phyloP scores from a whole-genome alignment of 92 coral and sea anemone genomes.

The Epizoanthus stellaris region DNA sequence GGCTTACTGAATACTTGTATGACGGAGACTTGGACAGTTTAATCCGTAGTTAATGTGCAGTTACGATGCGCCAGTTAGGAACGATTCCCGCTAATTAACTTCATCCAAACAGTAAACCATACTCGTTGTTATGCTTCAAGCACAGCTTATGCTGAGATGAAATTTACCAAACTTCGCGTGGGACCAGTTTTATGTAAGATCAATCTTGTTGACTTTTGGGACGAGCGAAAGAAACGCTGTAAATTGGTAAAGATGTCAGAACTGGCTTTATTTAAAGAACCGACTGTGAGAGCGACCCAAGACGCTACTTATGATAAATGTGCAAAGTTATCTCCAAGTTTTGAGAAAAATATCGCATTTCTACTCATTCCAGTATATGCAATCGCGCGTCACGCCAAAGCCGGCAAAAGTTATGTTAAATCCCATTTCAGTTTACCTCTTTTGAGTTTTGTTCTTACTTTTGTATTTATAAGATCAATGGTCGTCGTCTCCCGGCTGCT shows the following conservation, averaged over 20 bases:
- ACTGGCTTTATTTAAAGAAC: background rate
- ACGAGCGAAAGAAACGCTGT: background rate
- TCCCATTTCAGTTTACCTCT: no score
- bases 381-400: no score
- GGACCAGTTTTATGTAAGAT: conserved; percentile 1
- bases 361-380: background rate
- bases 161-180: conserved; percentile 2
- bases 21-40: conserved; percentile 7
- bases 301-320: background rate
- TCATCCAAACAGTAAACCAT: conserved; percentile 17
- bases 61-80: background rate
- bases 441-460: no score
- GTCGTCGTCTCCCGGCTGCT: no score
- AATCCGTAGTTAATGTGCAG: background rate
- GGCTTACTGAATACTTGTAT: conserved; percentile 2
- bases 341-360: background rate
- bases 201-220: conserved; percentile 10
- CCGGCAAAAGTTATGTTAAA: no score
- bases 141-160: background rate
- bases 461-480: no score
- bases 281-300: background rate
- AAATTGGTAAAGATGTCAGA: conserved; percentile 2
- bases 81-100: conserved; percentile 18
- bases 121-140: background rate
- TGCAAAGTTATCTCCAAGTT: background rate